Evolutionary conservation across 1,140 invertebrate species (phyloP), one percentile per base, ranked within the genome.

Genomic region (Copidosoma floridanum): DNA sequence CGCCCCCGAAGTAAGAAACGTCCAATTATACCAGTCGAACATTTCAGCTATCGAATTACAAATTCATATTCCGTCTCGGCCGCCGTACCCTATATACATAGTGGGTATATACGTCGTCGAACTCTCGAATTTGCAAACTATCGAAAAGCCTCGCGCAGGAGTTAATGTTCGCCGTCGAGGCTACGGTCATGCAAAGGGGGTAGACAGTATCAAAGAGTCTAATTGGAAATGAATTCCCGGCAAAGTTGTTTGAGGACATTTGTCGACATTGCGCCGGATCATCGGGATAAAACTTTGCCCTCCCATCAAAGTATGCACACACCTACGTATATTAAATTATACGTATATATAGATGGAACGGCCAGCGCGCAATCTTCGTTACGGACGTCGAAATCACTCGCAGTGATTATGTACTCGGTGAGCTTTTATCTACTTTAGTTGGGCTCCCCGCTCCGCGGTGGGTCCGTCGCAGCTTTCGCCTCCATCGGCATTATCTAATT

Each of bases 321-420:
- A n/a, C n/a, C n/a, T n/a, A n/a, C n/a, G n/a, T n/a, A n/a, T n/a
- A n/a, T n/a, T n/a, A n/a, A n/a, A n/a, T n/a, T n/a, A n/a, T n/a
- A n/a, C n/a, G n/a, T n/a, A n/a, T n/a, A n/a, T n/a, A n/a, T n/a
- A n/a, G n/a, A n/a, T n/a, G n/a, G n/a, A n/a, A n/a, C n/a, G n/a
- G n/a, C n/a, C n/a, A n/a, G n/a, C n/a, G n/a, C n/a, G n/a, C n/a
- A n/a, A n/a, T 26, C 20, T 57, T 16, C 27, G 44, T 35, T 44
- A 18, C 26, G 35, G 12, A 14, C 55, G 37, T 21, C 46, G 43
- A 65, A 63, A 63, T 65, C 55, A 58, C 51, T 56, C 35, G 59
- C 55, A 29, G 57, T 55, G 55, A 66, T 58, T 62, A 47, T n/a
- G n/a, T 66, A 53, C 57, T 50, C 41, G 55, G 57, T 52, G 64